phyloP scores from a whole-genome alignment of 2,797 vertebrate species.

The Brachyalestes nurse region DNA sequence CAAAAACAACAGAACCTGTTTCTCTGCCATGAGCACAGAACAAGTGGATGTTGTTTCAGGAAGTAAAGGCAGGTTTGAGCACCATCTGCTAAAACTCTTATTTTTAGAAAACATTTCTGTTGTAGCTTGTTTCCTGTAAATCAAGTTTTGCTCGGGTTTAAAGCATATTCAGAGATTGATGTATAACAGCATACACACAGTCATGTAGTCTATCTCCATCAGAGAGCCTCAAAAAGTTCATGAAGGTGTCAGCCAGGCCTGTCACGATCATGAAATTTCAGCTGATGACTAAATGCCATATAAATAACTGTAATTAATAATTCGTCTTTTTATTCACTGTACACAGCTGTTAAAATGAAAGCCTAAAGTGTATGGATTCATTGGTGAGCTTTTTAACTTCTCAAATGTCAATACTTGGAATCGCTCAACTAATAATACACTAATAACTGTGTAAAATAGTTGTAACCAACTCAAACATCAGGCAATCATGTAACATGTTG shows the following conservation, averaged over 20 bases:
- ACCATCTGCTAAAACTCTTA: conserved; percentile 25
- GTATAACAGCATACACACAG: not conserved
- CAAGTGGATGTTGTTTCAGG: conserved; percentile 26
- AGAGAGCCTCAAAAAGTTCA: not conserved
- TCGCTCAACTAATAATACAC: too few relatives aligned
- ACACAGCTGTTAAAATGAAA: too few relatives aligned
- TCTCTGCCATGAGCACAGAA: conserved; percentile 2
- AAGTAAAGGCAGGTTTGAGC: conserved; percentile 8
- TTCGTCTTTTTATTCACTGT: too few relatives aligned
- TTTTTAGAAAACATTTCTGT: conserved; percentile 24
- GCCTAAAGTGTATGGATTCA: too few relatives aligned
- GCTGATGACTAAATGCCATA: too few relatives aligned
- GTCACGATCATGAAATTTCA: too few relatives aligned
- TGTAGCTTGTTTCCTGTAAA: not conserved
- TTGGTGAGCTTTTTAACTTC: too few relatives aligned
- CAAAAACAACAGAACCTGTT: conserved; percentile 1
- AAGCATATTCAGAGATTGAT: not conserved
- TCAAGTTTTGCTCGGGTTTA: conserved; percentile 2
- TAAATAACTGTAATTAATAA: too few relatives aligned
- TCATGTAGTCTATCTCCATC: not conserved
- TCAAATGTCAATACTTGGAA: too few relatives aligned
- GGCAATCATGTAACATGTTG: too few relatives aligned
- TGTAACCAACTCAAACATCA: too few relatives aligned
- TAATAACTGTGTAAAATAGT: too few relatives aligned
- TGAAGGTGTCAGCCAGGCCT: not conserved